Evolutionary conservation across 2,888 invertebrate genomes (phyloP).

Genomic region (Pammene aurita): DNA sequence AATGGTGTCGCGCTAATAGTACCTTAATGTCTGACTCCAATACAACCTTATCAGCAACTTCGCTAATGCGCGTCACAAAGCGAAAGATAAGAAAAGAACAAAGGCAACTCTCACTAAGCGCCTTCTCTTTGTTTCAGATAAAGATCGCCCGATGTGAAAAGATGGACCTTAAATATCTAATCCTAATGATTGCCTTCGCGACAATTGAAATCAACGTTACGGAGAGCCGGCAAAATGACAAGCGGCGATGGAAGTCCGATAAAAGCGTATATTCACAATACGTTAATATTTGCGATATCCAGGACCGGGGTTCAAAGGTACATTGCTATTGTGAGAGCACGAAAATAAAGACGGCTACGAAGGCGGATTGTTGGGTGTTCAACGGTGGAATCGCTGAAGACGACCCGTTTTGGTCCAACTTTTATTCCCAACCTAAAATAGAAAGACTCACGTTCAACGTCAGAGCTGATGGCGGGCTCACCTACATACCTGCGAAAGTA

Average conservation of each 20-base stretch:
- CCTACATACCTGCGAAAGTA: slow-evolving; percentile 88
- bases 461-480: slow-evolving; percentile 86
- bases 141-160: slow-evolving; percentile 65
- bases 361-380: slow-evolving; percentile 91
- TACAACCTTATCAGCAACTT: slow-evolving; percentile 61
- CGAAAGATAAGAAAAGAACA: slow-evolving; percentile 55
- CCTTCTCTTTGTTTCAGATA: slow-evolving; percentile 75
- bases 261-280: slow-evolving; percentile 72
- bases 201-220: slow-evolving; percentile 78
- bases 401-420: slow-evolving; percentile 89
- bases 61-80: slow-evolving; percentile 54
- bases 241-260: slow-evolving; percentile 76
- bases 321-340: slow-evolving; percentile 87
- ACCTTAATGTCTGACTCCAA: slow-evolving; percentile 53
- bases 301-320: slow-evolving; percentile 81
- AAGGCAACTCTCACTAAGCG: slow-evolving; percentile 53
- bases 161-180: slow-evolving; percentile 78
- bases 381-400: slow-evolving; percentile 87
- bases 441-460: slow-evolving; percentile 88
- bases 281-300: slow-evolving; percentile 84
- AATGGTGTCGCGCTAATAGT: slow-evolving; percentile 55
- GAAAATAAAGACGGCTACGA: slow-evolving; percentile 83
- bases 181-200: slow-evolving; percentile 77
- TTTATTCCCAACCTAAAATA: slow-evolving; percentile 88
- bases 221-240: slow-evolving; percentile 76